phyloP scores from a whole-genome alignment of 2,888 invertebrate genomes.

The Oscheius sp. region DNA sequence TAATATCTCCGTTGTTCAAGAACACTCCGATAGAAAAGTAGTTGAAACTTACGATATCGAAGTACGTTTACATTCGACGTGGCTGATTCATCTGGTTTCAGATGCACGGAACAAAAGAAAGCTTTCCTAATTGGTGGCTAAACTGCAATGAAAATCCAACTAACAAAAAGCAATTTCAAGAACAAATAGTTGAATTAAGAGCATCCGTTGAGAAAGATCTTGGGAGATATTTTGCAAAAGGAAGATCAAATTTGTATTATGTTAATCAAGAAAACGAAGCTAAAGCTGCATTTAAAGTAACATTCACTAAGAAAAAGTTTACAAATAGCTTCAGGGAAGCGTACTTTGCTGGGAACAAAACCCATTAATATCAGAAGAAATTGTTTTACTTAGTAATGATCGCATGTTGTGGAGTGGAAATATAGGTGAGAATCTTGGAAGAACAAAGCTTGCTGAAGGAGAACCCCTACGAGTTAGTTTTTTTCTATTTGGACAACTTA shows the following conservation, averaged over 20 bases:
- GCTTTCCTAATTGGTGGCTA: not conserved
- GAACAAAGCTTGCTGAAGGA: not conserved
- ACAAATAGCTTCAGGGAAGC: not conserved
- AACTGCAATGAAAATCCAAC: not conserved
- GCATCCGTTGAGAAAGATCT: not conserved
- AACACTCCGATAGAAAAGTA: constrained; percentile 32
- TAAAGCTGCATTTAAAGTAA: not conserved
- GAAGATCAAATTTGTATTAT: not conserved
- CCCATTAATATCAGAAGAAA: not conserved
- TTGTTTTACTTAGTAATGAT: constrained; percentile 9
- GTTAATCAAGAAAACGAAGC: not conserved
- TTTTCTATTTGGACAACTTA: not conserved
- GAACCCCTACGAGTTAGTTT: not conserved
- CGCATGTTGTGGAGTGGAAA: constrained; percentile 30
- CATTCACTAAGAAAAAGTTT: too few species aligned
- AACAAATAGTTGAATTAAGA: constrained; percentile 6
- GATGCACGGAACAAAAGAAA: not conserved
- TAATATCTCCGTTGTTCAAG: constrained; percentile 4
- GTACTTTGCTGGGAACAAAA: constrained; percentile 15
- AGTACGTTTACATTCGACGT: not conserved
- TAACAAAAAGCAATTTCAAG: not conserved
- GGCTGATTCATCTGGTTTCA: not conserved
- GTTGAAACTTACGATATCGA: not conserved
- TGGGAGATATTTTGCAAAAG: not conserved
- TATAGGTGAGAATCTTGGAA: not conserved